Evolutionary conservation across 2,888 invertebrate species (phyloP).

Genomic region (Oligia latruncula): DNA sequence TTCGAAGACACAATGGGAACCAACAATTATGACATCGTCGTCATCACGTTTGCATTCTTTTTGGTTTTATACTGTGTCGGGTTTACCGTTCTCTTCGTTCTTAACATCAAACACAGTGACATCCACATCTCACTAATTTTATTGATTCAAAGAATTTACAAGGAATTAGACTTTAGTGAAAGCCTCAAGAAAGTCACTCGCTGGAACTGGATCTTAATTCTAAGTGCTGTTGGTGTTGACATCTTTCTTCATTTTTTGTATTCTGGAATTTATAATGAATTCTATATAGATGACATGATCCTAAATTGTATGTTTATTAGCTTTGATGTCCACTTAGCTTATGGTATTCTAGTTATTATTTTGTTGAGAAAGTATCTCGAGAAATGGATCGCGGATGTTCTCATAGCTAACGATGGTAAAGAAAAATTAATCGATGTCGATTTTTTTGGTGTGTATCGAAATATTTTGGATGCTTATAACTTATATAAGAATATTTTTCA

Average conservation of each 20-base stretch:
- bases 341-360: conserved; percentile 34
- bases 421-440: neutral
- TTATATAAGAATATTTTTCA: conserved; percentile 34
- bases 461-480: conserved; percentile 42
- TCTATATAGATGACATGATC: conserved; percentile 11
- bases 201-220: conserved; percentile 41
- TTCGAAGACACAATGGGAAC: conserved; percentile 3
- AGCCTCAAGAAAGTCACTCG: neutral
- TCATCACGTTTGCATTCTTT: conserved; percentile 11
- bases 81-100: conserved; percentile 23
- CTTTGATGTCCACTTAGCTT: conserved; percentile 42
- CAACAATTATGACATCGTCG: neutral
- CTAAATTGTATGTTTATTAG: conserved; percentile 17
- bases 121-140: conserved; percentile 33
- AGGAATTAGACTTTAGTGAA: conserved; percentile 15
- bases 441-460: conserved; percentile 33
- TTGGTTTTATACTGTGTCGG: conserved; percentile 7
- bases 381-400: conserved; percentile 26
- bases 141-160: conserved; percentile 36
- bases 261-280: neutral
- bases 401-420: neutral
- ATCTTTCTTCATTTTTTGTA: conserved; percentile 8
- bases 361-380: conserved; percentile 41
- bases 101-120: conserved; percentile 34
- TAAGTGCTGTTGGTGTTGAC: conserved; percentile 13